These are phyloP conservation scores for Drosophila neocordata DNA, from an alignment of 1,140 invertebrate genomes.

Conservation along the genomic window DNA sequence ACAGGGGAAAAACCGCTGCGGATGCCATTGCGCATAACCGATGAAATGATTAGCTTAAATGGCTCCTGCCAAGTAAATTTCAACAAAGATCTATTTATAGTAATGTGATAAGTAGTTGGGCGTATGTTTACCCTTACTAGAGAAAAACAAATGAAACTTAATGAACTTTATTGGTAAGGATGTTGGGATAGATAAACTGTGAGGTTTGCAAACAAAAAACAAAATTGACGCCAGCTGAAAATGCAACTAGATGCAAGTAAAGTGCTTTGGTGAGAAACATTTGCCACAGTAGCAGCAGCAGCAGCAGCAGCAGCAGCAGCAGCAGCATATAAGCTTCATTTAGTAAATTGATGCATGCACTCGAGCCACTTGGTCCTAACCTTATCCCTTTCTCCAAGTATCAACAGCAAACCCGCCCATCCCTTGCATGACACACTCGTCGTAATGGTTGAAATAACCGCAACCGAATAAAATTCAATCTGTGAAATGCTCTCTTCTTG, in stretches of 20 bases:
- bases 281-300: conserved; percentile 31
- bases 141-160: conserved; percentile 63
- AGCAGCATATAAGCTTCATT: conserved; percentile 58
- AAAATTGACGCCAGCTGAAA: conserved; percentile 49
- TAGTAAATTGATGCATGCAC: conserved; percentile 70
- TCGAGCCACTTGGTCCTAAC: conserved; percentile 27
- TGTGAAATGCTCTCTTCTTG: conserved; percentile 66
- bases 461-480: conserved; percentile 78
- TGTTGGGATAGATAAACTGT: neutral
- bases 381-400: too few relatives aligned
- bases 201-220: conserved; percentile 34
- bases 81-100: neutral
- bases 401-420: too few relatives aligned
- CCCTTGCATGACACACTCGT: conserved; percentile 27
- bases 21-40: conserved; percentile 54
- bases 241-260: conserved; percentile 49
- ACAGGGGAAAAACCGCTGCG: conserved; percentile 22
- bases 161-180: conserved; percentile 47
- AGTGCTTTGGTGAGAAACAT: conserved; percentile 39
- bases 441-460: conserved; percentile 65
- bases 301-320: conserved; percentile 17
- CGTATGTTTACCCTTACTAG: conserved; percentile 16
- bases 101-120: conserved; percentile 43
- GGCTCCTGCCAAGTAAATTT: conserved; percentile 3
- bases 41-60: conserved; percentile 71